A percentile compares a stretch with the other conserved stretches of the same genome.
Evolutionary conservation across 2,888 invertebrate species (phyloP).

Genomic region (Neocrepidodera transversa): DNA sequence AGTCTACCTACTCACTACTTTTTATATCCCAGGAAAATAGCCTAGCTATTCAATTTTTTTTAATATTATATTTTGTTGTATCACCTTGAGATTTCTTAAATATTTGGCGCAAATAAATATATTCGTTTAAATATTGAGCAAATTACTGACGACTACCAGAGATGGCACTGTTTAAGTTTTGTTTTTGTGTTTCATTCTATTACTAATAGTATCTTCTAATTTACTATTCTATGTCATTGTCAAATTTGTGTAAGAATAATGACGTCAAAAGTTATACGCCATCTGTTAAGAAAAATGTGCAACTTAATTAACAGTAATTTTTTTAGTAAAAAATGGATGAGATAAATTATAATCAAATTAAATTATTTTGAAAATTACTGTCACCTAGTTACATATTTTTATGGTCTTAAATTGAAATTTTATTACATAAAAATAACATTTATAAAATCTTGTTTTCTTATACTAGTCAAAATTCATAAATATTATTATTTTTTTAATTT

Average conservation of each 20-base stretch:
- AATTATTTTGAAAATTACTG: no score
- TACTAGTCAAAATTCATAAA: slow-evolving; percentile 2
- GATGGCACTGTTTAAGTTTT: background rate
- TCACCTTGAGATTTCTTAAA: background rate
- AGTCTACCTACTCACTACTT: no score
- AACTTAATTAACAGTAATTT: background rate
- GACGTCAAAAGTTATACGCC: no score
- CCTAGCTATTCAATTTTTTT: no score
- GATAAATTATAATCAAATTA: no score
- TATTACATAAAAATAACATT: no score
- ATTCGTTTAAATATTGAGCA: slow-evolving; percentile 2
- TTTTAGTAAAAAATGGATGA: no score
- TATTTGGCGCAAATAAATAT: background rate
- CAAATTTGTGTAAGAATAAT: no score
- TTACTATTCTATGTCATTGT: no score
- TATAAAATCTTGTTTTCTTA: background rate
- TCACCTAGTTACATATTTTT: no score
- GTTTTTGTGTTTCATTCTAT: background rate
- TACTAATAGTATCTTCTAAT: background rate
- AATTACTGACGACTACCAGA: background rate
- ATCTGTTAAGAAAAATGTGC: background rate
- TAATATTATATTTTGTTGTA: background rate
- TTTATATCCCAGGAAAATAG: no score
- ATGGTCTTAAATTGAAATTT: no score
- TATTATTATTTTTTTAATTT: slow-evolving; percentile 7